Evolutionary conservation across 2,113 vertebrate genomes (phyloP), one percentile per base, ranked within the genome.

Genomic region (Aphyosemion australe): DNA sequence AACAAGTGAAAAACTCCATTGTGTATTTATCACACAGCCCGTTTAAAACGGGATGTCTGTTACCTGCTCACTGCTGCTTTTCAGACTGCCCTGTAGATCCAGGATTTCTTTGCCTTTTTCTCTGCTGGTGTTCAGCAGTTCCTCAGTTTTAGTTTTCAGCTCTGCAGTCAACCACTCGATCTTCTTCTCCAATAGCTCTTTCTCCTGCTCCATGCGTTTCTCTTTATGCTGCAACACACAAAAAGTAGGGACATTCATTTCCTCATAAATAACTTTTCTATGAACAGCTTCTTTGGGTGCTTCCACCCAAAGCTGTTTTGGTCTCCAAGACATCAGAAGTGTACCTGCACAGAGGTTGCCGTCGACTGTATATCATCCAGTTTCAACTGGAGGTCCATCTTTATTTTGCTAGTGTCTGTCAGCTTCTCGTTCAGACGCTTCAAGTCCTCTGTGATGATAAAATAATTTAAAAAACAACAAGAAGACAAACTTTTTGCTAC

Each of bases 161-260:
- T 99, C 94, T 1, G 91, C 16, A 18, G 94, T 94, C 64, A 98
- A 80, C 96, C 96, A 98, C 0, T 90, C 90, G 11, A 94, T 95
- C 50, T 97, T 96, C 78, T 87, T 95, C 79, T 95, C 94, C 0
- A 96, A 83, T 9, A 98, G 88, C 75, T 98, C 96, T 20, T 96
- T 99, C 76, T 99, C 97, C 82, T 99, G 96, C 60, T 96, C 95
- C 90, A 96, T 88, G 5, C 95, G 94, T 67, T 95, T 98, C 85
- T 99, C 96, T 18, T 95, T 93, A 80, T 95, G 93, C 96, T 99
- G 60, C 43, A 65, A 74, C 37, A 72, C 2, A 74, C 5, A 43
- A 42, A n/a, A 5, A 57, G 1, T 11, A 55, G n/a, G 19, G 12
- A 43, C 8, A 16, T 48, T 5, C 46, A 26, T 8, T 61, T 52